Conservation (phyloP, 2,113 vertebrate genomes). For the Sebastes schlegelii region DNA sequence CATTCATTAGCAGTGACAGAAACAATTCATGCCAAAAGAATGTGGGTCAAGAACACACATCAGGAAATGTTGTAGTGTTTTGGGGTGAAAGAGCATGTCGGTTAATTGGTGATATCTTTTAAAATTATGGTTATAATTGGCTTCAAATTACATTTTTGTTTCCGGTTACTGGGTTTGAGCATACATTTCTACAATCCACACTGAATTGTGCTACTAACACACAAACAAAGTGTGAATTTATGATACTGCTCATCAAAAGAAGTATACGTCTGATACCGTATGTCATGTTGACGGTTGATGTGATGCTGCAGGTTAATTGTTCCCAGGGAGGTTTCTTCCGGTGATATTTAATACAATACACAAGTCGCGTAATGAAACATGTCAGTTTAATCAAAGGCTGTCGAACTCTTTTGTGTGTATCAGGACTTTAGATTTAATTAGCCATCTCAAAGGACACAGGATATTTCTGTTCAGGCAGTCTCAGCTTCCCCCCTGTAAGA, state of each 20-base stretch:
- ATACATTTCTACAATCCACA: not conserved
- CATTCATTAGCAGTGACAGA: constrained; percentile 40
- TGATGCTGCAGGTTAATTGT: constrained; percentile 7
- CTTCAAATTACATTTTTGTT: not conserved
- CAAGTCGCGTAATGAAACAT: not conserved
- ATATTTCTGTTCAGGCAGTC: not conserved
- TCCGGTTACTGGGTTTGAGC: not conserved
- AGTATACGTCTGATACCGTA: not conserved
- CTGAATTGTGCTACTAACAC: not conserved
- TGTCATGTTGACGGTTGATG: not conserved
- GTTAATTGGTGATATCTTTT: constrained; percentile 21
- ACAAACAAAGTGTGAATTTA: not conserved
- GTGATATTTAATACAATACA: not conserved
- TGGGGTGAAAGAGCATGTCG: not conserved
- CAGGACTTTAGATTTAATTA: constrained; percentile 19
- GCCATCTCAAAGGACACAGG: not conserved
- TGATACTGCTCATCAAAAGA: not conserved
- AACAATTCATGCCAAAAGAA: constrained; percentile 33
- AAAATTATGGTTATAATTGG: constrained; percentile 2
- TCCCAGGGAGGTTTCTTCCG: not conserved
- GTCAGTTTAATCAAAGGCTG: constrained; percentile 12
- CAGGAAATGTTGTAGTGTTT: not conserved
- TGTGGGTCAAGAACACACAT: constrained; percentile 22
- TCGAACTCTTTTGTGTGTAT: not conserved
- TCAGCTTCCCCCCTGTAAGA: not conserved